Evolutionary conservation across 1,140 invertebrate species (phyloP), one percentile per base, ranked within the genome.

Genomic region (Ooceraea biroi): DNA sequence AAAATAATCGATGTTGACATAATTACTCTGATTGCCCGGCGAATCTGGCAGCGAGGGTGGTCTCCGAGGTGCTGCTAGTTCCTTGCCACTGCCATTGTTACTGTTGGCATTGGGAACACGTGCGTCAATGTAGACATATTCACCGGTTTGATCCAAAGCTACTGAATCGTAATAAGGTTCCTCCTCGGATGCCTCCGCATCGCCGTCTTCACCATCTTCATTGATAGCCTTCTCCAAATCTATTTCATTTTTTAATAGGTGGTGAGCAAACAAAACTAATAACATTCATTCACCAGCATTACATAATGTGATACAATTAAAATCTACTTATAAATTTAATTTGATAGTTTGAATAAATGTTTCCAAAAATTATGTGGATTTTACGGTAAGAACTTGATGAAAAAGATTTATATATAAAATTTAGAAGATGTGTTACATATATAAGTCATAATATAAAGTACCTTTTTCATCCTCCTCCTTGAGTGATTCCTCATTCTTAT

Each of bases 1-100:
- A 90, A 98, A 98, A 93, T 98, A 98, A 92, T 98, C 97, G 94
- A 98, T 98, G 93, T 98, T 98, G 92, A 98, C 97, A 94, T 98
- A 98, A 94, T 98, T 98, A 83, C 97, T 97, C 71, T 96, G 96
- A 92, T 96, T 95, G 85, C 96, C 96, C 41, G 97, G 96, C 55
- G 96, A 96, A 92, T 97, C 97, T 41, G 97, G 96, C 89, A 97
- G 96, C 25, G 94, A 94, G 0, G 93, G 94, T 10, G 94, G 93
- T 84, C 94, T 92, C 41, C 91, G 88, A 11, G 90, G 86, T n/a
- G 92, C 91, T 5, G 89, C 88, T 89, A n/a, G n/a, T n/a, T n/a
- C n/a, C n/a, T n/a, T n/a, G n/a, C 71, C 71, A 41, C 76, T 91
- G 1, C 84, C 85, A 85, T 91, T 90, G 78, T 92, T 94, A 66